Conservation (phyloP, 64 coral and sea anemone species). For the Orbicella faveolata region DNA sequence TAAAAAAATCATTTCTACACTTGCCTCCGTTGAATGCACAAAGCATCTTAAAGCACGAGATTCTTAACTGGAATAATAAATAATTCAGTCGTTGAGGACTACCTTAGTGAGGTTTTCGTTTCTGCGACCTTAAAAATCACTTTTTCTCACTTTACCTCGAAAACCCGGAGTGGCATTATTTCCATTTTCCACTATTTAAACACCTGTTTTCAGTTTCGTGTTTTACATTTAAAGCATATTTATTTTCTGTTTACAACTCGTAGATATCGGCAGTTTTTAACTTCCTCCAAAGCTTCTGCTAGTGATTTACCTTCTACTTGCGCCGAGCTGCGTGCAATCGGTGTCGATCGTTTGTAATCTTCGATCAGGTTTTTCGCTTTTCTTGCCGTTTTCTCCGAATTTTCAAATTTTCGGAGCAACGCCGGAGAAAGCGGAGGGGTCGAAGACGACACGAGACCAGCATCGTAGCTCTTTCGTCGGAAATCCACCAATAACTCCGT, state of each 20-base stretch:
- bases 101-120: too few relatives aligned
- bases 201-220: background rate
- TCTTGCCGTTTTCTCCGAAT: conserved; percentile 28
- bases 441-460: background rate
- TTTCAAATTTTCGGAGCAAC: conserved; percentile 40
- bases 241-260: conserved; percentile 22
- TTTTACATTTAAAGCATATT: background rate
- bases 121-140: too few relatives aligned
- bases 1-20: too few relatives aligned
- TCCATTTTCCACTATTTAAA: background rate
- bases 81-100: too few relatives aligned
- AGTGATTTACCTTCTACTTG: conserved; percentile 2
- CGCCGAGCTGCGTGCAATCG: background rate
- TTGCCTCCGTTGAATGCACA: too few relatives aligned
- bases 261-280: conserved; percentile 39
- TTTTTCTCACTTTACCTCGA: too few relatives aligned
- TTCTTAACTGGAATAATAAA: too few relatives aligned
- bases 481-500: background rate
- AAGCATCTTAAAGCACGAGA: too few relatives aligned
- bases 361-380: conserved; percentile 14
- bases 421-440: background rate
- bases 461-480: background rate
- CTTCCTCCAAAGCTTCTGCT: conserved; percentile 31
- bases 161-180: too few relatives aligned
- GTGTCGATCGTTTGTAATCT: conserved; percentile 17